phyloP scores from a whole-genome alignment of 2,888 invertebrate genomes.

The Rotaria sp. region DNA sequence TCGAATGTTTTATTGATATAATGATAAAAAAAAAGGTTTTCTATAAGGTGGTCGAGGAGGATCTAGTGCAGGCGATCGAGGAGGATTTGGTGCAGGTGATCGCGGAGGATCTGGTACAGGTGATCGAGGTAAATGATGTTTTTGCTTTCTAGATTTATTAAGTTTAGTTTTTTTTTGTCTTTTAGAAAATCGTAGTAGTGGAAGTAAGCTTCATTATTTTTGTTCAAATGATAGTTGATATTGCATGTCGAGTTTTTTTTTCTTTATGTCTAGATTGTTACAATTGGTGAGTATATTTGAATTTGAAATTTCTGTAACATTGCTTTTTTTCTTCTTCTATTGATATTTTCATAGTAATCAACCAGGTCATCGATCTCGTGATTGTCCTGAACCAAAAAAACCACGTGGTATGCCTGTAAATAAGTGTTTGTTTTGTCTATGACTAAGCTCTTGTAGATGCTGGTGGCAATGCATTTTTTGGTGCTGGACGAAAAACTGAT shows the following conservation, averaged over 20 bases:
- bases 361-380: slow-evolving; percentile 10
- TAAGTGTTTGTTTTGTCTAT: no score
- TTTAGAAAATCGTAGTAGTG: background rate
- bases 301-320: no score
- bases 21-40: background rate
- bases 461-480: background rate
- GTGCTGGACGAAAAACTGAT: background rate
- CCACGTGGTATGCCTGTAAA: background rate
- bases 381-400: background rate
- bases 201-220: background rate
- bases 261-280: background rate
- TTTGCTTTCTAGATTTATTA: background rate
- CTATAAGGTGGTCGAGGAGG: background rate
- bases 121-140: background rate
- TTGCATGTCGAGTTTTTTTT: no score
- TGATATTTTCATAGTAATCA: background rate
- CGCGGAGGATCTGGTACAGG: background rate
- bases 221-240: background rate
- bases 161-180: background rate
- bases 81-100: background rate
- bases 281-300: background rate
- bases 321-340: background rate
- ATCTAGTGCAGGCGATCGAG: no score
- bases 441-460: background rate
- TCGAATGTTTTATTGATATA: background rate